Conservation (phyloP, 1,140 invertebrate genomes). For the Zeugodacus cucurbitae region DNA sequence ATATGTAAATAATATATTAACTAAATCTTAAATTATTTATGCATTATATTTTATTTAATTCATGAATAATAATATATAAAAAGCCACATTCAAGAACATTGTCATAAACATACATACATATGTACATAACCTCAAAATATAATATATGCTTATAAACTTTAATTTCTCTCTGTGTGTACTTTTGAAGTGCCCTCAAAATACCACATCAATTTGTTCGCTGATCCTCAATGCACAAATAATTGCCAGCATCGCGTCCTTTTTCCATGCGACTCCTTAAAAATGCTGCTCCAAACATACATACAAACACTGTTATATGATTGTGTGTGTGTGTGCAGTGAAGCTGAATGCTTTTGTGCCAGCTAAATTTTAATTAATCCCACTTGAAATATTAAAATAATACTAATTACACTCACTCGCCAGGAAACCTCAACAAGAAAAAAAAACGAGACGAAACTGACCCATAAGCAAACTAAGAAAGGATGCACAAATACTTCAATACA, state of each 20-base stretch:
- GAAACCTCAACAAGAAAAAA: background rate
- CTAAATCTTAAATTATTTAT: too few relatives aligned
- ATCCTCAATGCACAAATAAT: conserved; percentile 33
- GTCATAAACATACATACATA: too few relatives aligned
- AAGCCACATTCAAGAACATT: too few relatives aligned
- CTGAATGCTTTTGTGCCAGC: background rate
- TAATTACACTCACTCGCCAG: conserved; percentile 39
- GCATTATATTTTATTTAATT: too few relatives aligned
- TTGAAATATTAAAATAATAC: conserved; percentile 40
- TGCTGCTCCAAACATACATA: background rate
- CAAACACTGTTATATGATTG: too few relatives aligned
- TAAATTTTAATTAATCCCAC: conserved; percentile 43
- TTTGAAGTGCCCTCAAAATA: background rate
- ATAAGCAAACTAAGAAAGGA: background rate
- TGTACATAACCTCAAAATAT: too few relatives aligned
- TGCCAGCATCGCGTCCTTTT: conserved; percentile 15
- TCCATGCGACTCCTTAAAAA: background rate
- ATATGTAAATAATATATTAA: too few relatives aligned
- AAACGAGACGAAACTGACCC: background rate
- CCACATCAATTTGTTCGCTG: conserved; percentile 11
- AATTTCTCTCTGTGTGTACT: background rate
- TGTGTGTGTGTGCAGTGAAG: background rate
- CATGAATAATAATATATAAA: too few relatives aligned
- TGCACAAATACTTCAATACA: background rate
- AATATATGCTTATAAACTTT: too few relatives aligned